phyloP scores from a whole-genome alignment of 2,888 invertebrate species.

The Creontiades dilutus region DNA sequence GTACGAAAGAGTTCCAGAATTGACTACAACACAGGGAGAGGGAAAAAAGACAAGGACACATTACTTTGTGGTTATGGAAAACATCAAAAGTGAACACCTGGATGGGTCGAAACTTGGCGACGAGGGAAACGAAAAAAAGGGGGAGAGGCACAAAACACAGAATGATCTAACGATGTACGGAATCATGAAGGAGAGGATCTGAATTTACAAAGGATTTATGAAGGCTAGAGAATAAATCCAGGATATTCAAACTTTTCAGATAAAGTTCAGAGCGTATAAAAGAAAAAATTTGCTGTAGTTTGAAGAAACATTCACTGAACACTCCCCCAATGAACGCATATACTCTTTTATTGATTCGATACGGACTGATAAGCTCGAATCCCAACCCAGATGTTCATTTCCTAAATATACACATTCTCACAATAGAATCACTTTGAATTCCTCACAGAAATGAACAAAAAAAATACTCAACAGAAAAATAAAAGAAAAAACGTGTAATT shows the following conservation, averaged over 20 bases:
- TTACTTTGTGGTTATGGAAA: slow-evolving; percentile 75
- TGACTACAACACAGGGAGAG: slow-evolving; percentile 85
- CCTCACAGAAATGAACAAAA: slow-evolving; percentile 30
- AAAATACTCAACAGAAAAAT: slow-evolving; percentile 58
- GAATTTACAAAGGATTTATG: not conserved
- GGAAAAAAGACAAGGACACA: slow-evolving; percentile 76
- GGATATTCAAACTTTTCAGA: no score
- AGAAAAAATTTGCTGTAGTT: not conserved
- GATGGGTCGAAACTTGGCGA: slow-evolving; percentile 68
- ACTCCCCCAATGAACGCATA: no score
- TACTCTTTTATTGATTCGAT: not conserved
- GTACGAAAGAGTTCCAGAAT: slow-evolving; percentile 99
- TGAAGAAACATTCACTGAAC: not conserved
- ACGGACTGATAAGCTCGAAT: not conserved
- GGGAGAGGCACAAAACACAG: not conserved
- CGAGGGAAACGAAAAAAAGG: not conserved
- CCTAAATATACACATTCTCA: slow-evolving; percentile 74
- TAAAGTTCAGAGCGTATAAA: no score
- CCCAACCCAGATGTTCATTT: slow-evolving; percentile 73
- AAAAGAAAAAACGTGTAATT: slow-evolving; percentile 56
- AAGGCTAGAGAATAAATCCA: not conserved
- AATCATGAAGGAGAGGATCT: not conserved
- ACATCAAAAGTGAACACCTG: slow-evolving; percentile 73
- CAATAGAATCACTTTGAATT: slow-evolving; percentile 50
- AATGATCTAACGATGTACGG: not conserved